Conservation (phyloP, 2,888 invertebrate genomes). For the Torymus auratus region DNA sequence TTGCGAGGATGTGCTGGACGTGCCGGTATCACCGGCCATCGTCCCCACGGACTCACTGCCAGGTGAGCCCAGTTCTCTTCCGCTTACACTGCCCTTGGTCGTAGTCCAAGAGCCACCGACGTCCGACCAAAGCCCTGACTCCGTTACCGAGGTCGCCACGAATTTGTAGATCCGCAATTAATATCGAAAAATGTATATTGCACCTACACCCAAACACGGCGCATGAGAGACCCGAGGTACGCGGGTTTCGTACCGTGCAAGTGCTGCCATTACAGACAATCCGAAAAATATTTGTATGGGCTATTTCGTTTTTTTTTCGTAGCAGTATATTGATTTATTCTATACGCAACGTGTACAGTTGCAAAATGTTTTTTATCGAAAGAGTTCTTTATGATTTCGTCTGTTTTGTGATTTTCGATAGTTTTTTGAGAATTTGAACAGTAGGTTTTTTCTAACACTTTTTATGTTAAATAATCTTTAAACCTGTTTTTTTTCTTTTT, state of each 20-base stretch:
- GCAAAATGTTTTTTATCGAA: neutral
- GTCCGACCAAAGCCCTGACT: slow-evolving; percentile 74
- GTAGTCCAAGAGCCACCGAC: slow-evolving; percentile 75
- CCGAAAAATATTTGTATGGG: neutral
- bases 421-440: slow-evolving; percentile 27
- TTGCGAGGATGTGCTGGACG: slow-evolving; percentile 92
- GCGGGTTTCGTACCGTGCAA: slow-evolving; percentile 7
- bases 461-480: too few species aligned
- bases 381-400: neutral
- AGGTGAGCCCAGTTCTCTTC: slow-evolving; percentile 75
- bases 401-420: slow-evolving; percentile 32
- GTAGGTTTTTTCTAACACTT: neutral
- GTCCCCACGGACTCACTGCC: slow-evolving; percentile 71
- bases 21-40: slow-evolving; percentile 69
- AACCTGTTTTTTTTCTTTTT: too few species aligned
- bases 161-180: slow-evolving; percentile 33
- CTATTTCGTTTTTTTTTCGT: too few species aligned
- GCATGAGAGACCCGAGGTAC: neutral
- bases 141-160: slow-evolving; percentile 65
- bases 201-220: neutral
- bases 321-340: too few species aligned
- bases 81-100: slow-evolving; percentile 75
- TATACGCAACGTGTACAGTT: too few species aligned
- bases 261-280: slow-evolving; percentile 31
- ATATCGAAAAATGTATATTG: neutral